Percentiles rank a stretch among this genome's conserved stretches.
Evolutionary conservation across 2,113 vertebrate species (phyloP).

Genomic region (Candoia aspera): DNA sequence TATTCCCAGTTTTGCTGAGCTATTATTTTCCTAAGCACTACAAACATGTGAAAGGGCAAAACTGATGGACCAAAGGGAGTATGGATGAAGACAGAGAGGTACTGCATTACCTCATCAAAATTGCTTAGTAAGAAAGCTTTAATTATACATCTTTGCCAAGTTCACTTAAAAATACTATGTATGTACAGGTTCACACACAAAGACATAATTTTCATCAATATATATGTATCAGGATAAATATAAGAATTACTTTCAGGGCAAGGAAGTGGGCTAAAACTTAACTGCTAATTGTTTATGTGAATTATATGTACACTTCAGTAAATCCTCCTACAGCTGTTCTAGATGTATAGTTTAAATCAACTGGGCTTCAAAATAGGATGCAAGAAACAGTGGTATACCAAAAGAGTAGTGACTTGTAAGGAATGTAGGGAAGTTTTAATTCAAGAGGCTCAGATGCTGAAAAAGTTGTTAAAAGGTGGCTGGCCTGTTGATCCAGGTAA

Average conservation of each 20-base stretch:
- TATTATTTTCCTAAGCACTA: background rate
- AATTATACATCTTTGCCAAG: slow-evolving; percentile 7
- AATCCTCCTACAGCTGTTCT: no score
- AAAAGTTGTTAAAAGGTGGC: no score
- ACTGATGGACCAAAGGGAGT: background rate
- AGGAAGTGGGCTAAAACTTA: background rate
- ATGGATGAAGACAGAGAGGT: background rate
- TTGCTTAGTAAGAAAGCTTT: background rate
- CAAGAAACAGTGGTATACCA: background rate
- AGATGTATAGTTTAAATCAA: background rate
- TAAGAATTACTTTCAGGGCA: background rate
- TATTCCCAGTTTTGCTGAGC: slow-evolving; percentile 17
- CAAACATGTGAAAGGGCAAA: background rate
- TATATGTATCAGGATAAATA: background rate
- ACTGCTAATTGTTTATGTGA: background rate
- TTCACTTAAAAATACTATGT: background rate
- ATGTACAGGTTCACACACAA: background rate
- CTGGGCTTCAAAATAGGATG: background rate
- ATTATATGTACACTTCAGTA: no score
- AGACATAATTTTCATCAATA: background rate
- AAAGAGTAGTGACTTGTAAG: background rate
- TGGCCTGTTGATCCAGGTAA: no score
- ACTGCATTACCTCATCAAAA: background rate
- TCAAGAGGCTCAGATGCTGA: no score
- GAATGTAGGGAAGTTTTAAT: no score